These are phyloP conservation scores for Ptychobarbus kaznakovi DNA, from an alignment of 2,797 vertebrate species.

Conservation along the genomic window DNA sequence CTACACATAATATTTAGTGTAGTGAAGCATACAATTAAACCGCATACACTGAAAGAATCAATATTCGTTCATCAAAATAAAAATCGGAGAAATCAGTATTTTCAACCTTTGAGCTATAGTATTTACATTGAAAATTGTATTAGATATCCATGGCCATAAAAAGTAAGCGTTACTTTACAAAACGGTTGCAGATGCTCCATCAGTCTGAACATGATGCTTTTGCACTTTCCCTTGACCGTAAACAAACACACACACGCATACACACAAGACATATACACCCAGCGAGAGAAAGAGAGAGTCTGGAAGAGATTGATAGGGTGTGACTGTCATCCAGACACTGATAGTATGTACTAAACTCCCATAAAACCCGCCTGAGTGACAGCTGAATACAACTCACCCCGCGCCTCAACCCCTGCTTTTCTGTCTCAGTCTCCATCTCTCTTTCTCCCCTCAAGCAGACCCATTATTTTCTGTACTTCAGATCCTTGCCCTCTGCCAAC, in stretches of 20 bases:
- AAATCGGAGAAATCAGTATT: no score
- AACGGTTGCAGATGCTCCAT: not conserved
- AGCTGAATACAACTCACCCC: slow-evolving; percentile 31
- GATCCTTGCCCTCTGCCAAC: slow-evolving; percentile 20
- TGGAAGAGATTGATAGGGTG: slow-evolving; percentile 31
- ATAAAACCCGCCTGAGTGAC: slow-evolving; percentile 37
- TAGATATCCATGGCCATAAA: not conserved
- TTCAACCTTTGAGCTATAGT: no score
- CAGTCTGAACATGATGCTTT: not conserved
- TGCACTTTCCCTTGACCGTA: not conserved
- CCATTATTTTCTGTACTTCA: slow-evolving; percentile 10
- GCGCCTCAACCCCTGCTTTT: not conserved
- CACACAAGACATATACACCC: slow-evolving; percentile 17
- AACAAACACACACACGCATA: slow-evolving; percentile 33
- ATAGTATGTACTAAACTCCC: slow-evolving; percentile 30
- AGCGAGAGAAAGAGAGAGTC: not conserved
- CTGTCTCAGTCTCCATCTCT: not conserved
- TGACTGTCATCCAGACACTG: slow-evolving; percentile 46
- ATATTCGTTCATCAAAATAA: no score
- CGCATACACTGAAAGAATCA: no score
- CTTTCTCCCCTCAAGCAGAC: slow-evolving; percentile 10
- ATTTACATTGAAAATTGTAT: not conserved
- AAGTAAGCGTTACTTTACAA: not conserved
- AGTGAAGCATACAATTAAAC: not conserved
- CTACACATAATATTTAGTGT: not conserved